phyloP scores from a whole-genome alignment of 2,888 invertebrate species.

The Amphimallon solstitiale region DNA sequence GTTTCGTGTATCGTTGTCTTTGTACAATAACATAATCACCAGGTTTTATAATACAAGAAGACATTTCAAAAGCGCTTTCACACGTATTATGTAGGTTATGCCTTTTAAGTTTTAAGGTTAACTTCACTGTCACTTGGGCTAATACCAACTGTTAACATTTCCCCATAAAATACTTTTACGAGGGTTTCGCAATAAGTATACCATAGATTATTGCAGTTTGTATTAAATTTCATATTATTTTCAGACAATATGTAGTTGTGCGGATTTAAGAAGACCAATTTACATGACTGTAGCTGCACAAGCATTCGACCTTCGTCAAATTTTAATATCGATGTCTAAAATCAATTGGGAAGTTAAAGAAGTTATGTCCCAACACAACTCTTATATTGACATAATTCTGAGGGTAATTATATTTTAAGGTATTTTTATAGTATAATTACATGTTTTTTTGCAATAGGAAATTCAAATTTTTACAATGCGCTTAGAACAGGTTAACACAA shows the following conservation, averaged over 20 bases:
- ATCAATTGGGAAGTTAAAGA: constrained; percentile 96
- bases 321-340: constrained; percentile 87
- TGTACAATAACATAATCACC: constrained; percentile 82
- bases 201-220: neutral
- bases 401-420: constrained; percentile 62
- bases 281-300: constrained; percentile 88
- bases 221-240: constrained; percentile 44
- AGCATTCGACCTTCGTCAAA: constrained; percentile 79
- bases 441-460: constrained; percentile 64
- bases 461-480: constrained; percentile 82
- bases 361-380: constrained; percentile 93
- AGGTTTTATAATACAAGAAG: constrained; percentile 65
- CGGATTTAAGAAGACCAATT: constrained; percentile 83
- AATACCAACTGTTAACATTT: neutral
- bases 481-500: constrained; percentile 76
- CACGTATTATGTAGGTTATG: neutral
- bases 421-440: neutral
- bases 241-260: constrained; percentile 74
- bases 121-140: neutral
- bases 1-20: constrained; percentile 79
- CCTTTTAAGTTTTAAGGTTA: constrained; percentile 3
- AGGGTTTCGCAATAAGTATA: no score
- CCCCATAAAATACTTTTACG: no score
- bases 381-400: constrained; percentile 83
- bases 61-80: neutral